These are phyloP conservation scores for Tethya wilhelma DNA, from an alignment of 37 sponge, comb jelly and placozoan genomes.

Conservation along the genomic window DNA sequence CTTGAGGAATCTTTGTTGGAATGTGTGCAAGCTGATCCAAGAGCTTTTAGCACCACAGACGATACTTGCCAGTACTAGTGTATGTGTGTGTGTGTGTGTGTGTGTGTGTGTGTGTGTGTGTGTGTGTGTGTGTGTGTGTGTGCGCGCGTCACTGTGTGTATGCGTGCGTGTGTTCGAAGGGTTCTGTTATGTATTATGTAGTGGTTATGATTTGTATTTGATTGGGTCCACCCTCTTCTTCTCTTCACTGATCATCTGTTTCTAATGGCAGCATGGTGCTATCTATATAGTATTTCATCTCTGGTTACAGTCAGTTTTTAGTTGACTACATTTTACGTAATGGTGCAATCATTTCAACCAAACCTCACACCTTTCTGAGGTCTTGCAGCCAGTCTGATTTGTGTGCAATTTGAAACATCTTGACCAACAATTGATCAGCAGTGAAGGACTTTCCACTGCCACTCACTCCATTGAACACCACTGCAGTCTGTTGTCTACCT, in stretches of 20 bases:
- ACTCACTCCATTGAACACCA: conserved; percentile 74
- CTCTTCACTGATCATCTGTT: no score
- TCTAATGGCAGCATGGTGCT: no score
- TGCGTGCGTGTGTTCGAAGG: no score
- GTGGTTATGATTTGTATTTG: no score
- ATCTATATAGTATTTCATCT: no score
- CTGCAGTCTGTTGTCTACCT: conserved; percentile 12
- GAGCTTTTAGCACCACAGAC: conserved; percentile 69
- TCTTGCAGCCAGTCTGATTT: conserved; percentile 60
- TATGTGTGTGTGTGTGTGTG: not conserved
- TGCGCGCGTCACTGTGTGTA: not conserved
- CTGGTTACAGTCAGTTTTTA: no score
- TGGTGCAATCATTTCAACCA: not conserved
- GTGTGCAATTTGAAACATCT: conserved; percentile 49
- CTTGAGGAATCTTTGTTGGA: conserved; percentile 77
- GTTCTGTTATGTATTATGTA: no score
- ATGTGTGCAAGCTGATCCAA: conserved; percentile 64
- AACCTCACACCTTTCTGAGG: conserved; percentile 38
- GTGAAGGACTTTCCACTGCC: conserved; percentile 87
- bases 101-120: no score
- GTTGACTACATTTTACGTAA: no score
- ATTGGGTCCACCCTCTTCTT: no score
- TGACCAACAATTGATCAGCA: conserved; percentile 68
- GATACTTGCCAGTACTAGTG: conserved; percentile 75
- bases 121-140: no score